Percentiles rank a stretch among this genome's conserved stretches.
Evolutionary conservation across 2,797 vertebrate species (phyloP).

Genomic region (Vireo griseus): DNA sequence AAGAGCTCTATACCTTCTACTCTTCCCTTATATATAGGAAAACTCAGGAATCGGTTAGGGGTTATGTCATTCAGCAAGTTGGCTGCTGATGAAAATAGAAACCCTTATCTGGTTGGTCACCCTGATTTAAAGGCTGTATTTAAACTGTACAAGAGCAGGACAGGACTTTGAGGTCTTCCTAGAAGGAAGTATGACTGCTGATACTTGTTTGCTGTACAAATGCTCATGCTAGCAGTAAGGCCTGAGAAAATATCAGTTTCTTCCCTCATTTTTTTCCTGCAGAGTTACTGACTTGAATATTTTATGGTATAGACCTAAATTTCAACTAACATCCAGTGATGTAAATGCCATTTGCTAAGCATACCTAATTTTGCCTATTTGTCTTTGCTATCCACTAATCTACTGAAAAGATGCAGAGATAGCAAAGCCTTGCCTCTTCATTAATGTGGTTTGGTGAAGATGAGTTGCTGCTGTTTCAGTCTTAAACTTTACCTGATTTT

Average conservation of each 20-base stretch:
- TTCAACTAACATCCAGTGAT: not conserved
- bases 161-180: not conserved
- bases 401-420: not conserved
- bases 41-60: not conserved
- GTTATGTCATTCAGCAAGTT: not conserved
- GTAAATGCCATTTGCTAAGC: not conserved
- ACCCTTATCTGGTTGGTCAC: not conserved
- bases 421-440: not conserved
- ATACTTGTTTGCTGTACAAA: not conserved
- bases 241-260: not conserved
- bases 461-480: not conserved
- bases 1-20: not conserved
- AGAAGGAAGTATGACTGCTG: not conserved
- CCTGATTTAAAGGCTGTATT: not conserved
- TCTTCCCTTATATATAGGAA: not conserved
- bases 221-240: not conserved
- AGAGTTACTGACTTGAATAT: not conserved
- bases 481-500: not conserved
- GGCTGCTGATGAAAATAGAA: not conserved
- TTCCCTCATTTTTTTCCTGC: not conserved
- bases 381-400: not conserved
- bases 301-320: not conserved
- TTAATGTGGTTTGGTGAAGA: not conserved
- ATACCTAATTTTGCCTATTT: not conserved
- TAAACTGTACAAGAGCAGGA: not conserved